Conservation (phyloP, 2,888 invertebrate species). For the Cerastis rubricosa region DNA sequence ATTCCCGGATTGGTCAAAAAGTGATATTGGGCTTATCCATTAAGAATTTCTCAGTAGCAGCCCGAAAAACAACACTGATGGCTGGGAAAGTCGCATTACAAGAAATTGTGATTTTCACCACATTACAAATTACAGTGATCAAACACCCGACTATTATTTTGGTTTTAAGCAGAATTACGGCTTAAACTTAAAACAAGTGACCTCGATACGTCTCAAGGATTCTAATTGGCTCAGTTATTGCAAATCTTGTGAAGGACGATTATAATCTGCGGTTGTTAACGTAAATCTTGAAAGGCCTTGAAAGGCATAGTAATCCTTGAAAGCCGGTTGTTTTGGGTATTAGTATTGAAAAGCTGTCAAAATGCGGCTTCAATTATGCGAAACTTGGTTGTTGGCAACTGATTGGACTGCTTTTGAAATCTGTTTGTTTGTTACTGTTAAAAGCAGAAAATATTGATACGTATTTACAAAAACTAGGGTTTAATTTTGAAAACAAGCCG, state of each 20-base stretch:
- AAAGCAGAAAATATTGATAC: background rate
- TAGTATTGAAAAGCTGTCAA: constrained; percentile 20
- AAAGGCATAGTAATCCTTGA: constrained; percentile 20
- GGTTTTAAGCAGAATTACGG: constrained; percentile 6
- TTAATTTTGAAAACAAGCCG: background rate
- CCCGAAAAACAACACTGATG: too few species aligned
- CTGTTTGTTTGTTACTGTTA: background rate
- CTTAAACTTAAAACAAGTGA: background rate
- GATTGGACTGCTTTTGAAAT: constrained; percentile 2
- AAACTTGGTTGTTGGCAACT: constrained; percentile 8
- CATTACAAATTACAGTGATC: background rate
- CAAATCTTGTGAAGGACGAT: constrained; percentile 37
- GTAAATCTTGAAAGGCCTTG: constrained; percentile 40
- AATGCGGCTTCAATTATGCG: background rate
- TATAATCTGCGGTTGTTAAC: constrained; percentile 37
- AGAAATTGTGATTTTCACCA: background rate
- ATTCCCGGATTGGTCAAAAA: too few species aligned
- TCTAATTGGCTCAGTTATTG: constrained; percentile 29
- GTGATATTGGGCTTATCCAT: too few species aligned
- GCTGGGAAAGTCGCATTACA: too few species aligned
- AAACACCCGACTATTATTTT: background rate
- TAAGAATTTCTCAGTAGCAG: too few species aligned
- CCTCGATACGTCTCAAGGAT: constrained; percentile 40
- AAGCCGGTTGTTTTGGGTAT: constrained; percentile 19
- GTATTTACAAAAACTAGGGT: background rate